Evolutionary conservation across 2,888 invertebrate genomes (phyloP), one percentile per base, ranked within the genome.

Genomic region (Hyles lineata): DNA sequence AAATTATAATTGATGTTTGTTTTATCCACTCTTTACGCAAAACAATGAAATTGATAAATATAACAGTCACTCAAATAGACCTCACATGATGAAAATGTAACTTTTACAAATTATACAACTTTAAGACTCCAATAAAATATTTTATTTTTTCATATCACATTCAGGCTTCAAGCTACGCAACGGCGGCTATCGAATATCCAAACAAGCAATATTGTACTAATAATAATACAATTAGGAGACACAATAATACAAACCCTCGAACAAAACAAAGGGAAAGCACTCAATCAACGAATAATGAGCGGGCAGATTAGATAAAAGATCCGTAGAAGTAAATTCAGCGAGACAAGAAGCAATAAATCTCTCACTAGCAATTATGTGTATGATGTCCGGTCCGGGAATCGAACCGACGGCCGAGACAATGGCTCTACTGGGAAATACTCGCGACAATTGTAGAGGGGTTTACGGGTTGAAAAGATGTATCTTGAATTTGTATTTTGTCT

Each of bases 221-320:
- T 72, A 75, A 73, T 50, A 72, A 43, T 71, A 67, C 72, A 74
- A 72, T 72, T 70, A 73, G 52, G 71, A 74, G 8, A 43, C 67
- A 23, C 75, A 77, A 78, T 73, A 73, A 5, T n/a, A 21, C 32
- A 25, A 52, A n/a, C 21, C 79, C 78, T 74, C 72, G 85, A 87
- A 83, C 80, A 80, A 75, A 87, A 90, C 85, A 88, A 88, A 85
- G 86, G 85, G 82, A 79, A 79, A 82, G 83, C 84, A 87, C 89
- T 90, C 89, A 90, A 90, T 90, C 91, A 90, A 86, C 84, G 78
- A 89, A 88, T 89, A 89, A 90, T 87, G 88, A 88, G 84, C 79
- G 78, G 81, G 80, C 81, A 92, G 93, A 92, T 93, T 89, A 92
- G 92, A 92, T 92, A 92, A 90, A 90, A 88, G 81, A 83, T 81